phyloP scores from a whole-genome alignment of 2,113 vertebrate genomes.

The Gallinago undulata region DNA sequence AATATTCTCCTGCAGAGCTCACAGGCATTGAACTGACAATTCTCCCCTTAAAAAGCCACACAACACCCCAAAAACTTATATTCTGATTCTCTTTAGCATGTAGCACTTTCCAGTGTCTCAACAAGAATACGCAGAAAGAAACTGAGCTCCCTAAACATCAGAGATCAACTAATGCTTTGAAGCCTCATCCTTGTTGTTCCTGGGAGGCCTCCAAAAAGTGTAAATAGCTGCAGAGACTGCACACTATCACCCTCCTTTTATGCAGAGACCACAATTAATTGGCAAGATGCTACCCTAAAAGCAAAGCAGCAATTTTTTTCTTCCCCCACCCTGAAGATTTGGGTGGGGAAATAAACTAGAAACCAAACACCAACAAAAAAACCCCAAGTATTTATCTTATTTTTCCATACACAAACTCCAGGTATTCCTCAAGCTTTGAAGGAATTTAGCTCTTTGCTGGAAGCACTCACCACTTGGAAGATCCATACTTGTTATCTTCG shows the following conservation, averaged over 20 bases:
- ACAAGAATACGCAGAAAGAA: not conserved
- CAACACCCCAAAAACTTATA: not conserved
- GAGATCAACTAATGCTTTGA: not conserved
- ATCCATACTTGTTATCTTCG: slow-evolving; percentile 72
- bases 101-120: not conserved
- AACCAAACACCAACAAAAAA: not conserved
- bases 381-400: not conserved
- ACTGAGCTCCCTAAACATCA: not conserved
- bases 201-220: not conserved
- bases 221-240: not conserved
- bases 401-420: not conserved
- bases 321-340: not conserved
- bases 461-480: slow-evolving; percentile 70
- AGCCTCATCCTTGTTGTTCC: not conserved
- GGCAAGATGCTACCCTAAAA: not conserved
- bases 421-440: not conserved
- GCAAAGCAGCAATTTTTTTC: not conserved
- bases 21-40: not conserved
- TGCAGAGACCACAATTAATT: not conserved
- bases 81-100: not conserved
- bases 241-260: not conserved
- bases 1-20: slow-evolving; percentile 6
- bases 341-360: not conserved
- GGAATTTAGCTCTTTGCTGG: not conserved
- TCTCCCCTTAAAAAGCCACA: not conserved